Conservation (phyloP, 2,113 vertebrate species). For the Thymallus thymallus region DNA sequence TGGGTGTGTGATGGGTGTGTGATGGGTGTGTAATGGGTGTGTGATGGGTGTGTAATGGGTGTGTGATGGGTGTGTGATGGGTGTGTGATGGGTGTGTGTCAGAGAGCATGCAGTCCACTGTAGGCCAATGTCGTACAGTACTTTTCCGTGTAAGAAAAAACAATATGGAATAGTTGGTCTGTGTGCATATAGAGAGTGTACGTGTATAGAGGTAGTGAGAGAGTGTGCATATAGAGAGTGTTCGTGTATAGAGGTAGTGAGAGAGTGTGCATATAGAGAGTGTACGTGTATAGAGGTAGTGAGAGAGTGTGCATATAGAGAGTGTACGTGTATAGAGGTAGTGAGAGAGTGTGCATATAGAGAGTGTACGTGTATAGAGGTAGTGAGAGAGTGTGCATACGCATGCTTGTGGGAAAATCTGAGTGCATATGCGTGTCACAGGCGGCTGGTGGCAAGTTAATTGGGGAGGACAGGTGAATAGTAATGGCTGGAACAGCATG, state of each 20-base stretch:
- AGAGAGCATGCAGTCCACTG: too few relatives aligned
- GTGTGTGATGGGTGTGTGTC: constrained; percentile 3
- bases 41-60: constrained; percentile 19
- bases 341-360: constrained; percentile 4
- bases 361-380: not conserved
- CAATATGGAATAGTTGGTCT: too few relatives aligned
- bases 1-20: constrained; percentile 26
- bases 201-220: not conserved
- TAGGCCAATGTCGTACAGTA: too few relatives aligned
- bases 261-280: not conserved
- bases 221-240: not conserved
- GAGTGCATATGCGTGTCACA: not conserved
- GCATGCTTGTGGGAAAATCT: not conserved
- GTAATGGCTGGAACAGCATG: too few relatives aligned
- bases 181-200: constrained; percentile 1
- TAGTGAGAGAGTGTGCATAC: not conserved
- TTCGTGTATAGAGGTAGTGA: not conserved
- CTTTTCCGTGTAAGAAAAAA: not conserved
- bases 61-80: constrained; percentile 26
- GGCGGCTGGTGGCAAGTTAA: not conserved
- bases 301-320: not conserved
- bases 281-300: constrained; percentile 1
- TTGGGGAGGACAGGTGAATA: too few relatives aligned
- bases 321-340: not conserved
- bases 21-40: constrained; percentile 16